Conservation (phyloP, 2,797 vertebrate genomes). For the Selene dorsalis region DNA sequence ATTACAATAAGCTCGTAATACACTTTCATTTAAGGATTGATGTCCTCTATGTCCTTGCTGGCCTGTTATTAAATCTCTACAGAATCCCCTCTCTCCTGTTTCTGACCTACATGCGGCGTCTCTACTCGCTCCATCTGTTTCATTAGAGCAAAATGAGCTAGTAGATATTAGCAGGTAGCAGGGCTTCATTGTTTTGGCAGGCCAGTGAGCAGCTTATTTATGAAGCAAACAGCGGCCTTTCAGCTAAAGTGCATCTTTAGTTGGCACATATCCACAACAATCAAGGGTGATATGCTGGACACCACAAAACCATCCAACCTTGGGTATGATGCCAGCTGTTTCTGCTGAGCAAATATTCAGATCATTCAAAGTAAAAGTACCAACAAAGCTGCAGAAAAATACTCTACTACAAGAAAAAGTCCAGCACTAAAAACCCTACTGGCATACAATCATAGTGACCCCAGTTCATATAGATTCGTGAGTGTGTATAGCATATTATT, state of each 20-base stretch:
- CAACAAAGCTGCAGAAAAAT: not conserved
- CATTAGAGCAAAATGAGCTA: conserved; percentile 47
- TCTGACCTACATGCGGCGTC: conserved; percentile 50
- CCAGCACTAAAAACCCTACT: not conserved
- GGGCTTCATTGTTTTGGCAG: conserved; percentile 59
- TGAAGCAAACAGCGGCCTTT: conserved; percentile 46
- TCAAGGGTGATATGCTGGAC: conserved; percentile 31
- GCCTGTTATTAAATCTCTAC: conserved; percentile 59
- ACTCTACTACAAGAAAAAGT: not conserved
- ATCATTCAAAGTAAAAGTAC: not conserved
- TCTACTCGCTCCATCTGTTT: conserved; percentile 44
- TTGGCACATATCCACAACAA: conserved; percentile 39
- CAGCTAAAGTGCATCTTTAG: conserved; percentile 52
- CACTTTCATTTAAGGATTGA: conserved; percentile 39
- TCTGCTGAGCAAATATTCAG: not conserved
- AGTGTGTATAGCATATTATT: not conserved
- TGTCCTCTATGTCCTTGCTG: conserved; percentile 57
- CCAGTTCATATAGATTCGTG: not conserved
- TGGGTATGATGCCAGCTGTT: conserved; percentile 9
- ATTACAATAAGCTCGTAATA: conserved; percentile 52
- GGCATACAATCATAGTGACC: not conserved
- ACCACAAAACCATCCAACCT: conserved; percentile 6
- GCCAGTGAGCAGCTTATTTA: conserved; percentile 36
- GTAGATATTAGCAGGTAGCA: conserved; percentile 56
- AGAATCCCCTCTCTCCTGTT: conserved; percentile 39